Evolutionary conservation across 2,888 invertebrate species (phyloP).

Genomic region (Acheta domesticus): DNA sequence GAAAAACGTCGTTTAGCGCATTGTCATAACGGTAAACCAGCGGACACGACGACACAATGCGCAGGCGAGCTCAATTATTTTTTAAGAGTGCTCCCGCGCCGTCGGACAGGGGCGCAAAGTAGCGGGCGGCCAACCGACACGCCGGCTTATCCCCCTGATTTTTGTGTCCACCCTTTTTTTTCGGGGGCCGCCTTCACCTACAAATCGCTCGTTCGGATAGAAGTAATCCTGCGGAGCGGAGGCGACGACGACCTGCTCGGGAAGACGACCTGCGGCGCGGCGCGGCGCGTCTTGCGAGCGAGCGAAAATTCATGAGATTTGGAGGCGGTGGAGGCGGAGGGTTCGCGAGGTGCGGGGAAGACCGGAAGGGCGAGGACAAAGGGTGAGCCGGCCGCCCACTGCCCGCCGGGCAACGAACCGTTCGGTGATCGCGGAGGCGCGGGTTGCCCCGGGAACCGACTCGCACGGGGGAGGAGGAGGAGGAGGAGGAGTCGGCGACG

Average conservation of each 20-base stretch:
- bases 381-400: not conserved
- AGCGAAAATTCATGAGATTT: not conserved
- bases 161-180: not conserved
- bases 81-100: not conserved
- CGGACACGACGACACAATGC: conserved; percentile 6
- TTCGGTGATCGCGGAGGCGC: not conserved
- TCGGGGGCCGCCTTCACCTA: not conserved
- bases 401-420: not conserved
- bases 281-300: no score
- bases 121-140: conserved; percentile 6
- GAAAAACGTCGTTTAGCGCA: conserved; percentile 18
- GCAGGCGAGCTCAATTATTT: conserved; percentile 9
- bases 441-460: not conserved
- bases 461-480: not conserved
- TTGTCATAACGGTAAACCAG: conserved; percentile 18
- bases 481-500: no score
- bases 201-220: not conserved
- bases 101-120: not conserved
- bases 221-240: not conserved
- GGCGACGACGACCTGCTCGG: not conserved
- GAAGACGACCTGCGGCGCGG: not conserved
- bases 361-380: not conserved
- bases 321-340: not conserved
- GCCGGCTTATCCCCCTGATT: not conserved
- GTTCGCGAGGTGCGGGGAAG: not conserved